Evolutionary conservation across 1,140 invertebrate species (phyloP).

Genomic region (Oncopodura yosiiana): DNA sequence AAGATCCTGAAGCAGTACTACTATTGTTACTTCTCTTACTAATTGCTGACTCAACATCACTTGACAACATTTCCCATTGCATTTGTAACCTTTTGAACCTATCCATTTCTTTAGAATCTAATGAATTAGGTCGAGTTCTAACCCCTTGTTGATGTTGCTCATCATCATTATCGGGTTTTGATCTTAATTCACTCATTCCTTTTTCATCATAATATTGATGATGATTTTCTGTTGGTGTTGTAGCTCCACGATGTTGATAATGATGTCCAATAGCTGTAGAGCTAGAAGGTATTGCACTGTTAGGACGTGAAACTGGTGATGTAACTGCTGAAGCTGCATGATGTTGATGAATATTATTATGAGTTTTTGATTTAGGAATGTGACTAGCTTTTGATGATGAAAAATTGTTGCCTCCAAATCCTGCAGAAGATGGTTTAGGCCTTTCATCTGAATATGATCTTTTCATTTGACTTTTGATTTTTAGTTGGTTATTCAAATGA

Average conservation of each 20-base stretch:
- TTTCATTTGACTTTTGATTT: slow-evolving; percentile 31
- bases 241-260: too few relatives aligned
- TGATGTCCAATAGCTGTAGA: too few relatives aligned
- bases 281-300: too few relatives aligned
- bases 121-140: slow-evolving; percentile 15
- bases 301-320: not conserved
- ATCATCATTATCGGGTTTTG: slow-evolving; percentile 16
- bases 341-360: slow-evolving; percentile 25
- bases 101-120: slow-evolving; percentile 38
- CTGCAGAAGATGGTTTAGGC: slow-evolving; percentile 14
- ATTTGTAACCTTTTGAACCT: slow-evolving; percentile 67
- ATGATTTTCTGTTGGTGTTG: not conserved
- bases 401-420: slow-evolving; percentile 6
- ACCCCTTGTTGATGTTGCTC: slow-evolving; percentile 1
- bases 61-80: slow-evolving; percentile 68
- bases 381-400: too few relatives aligned
- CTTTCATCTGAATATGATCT: slow-evolving; percentile 29
- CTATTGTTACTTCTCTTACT: slow-evolving; percentile 36
- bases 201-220: slow-evolving; percentile 18
- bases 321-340: not conserved
- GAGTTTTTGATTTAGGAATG: slow-evolving; percentile 34
- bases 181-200: slow-evolving; percentile 21
- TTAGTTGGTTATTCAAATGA: slow-evolving; percentile 31
- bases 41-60: slow-evolving; percentile 33
- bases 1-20: slow-evolving; percentile 39